Base-by-base conservation (phyloP, 2,888 invertebrate species). In the Opisthograptis luteolata region DNA sequence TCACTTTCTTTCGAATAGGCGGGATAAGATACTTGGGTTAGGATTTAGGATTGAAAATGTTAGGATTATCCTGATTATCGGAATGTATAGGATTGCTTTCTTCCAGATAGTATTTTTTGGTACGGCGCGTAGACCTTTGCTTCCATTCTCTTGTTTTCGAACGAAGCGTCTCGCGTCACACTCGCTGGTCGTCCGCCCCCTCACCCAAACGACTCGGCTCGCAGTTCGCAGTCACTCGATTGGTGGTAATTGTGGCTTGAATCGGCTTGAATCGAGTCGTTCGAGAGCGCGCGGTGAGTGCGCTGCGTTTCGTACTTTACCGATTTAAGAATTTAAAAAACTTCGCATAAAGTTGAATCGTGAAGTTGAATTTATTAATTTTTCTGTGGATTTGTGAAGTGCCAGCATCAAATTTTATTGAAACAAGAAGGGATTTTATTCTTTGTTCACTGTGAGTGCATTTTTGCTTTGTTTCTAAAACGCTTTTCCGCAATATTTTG, bases 251-350 rank as follows among this genome's bases (percentile, higher is more conserved):
- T n/a, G n/a, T n/a, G n/a, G n/a, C n/a, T n/a, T n/a, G n/a, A n/a
- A n/a, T n/a, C n/a, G n/a, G n/a, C n/a, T n/a, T n/a, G n/a, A n/a
- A n/a, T n/a, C n/a, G 55, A 65, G 65, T 61, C 58, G 58, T 51
- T 50, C 60, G 62, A 60, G 62, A 65, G 63, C 63, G 65, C 63
- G 56, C 64, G 49, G 45, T 9, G 35, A 27, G 62, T 52, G 57
- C 57, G 63, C 57, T 57, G 63, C 65, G 65, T 60, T 50, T 49
- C 62, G 60, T 43, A 55, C 34, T 39, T 32, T 15, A 10, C 5
- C 9, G 40, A 52, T 54, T 40, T 22, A n/a, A 37, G 39, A 39
- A 42, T 22, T 31, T 34, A 36, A 12, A 42, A 51, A 51, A 52
- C 40, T 49, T 47, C 58, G 58, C 46, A 49, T 45, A 24, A 40